Conservation (phyloP, 2,797 vertebrate species). For the Strix occidentalis region DNA sequence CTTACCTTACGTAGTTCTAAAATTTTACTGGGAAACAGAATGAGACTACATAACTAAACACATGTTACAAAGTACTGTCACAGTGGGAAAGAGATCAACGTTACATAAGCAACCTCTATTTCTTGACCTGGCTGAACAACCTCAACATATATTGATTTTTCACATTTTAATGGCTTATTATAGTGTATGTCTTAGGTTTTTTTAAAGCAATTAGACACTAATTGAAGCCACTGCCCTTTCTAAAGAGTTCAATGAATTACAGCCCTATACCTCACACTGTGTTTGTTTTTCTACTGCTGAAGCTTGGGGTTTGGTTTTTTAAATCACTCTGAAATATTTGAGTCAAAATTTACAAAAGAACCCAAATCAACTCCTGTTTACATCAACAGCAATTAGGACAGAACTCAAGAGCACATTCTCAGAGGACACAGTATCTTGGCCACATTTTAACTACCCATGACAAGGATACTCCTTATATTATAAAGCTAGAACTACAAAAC, state of each 20-base stretch:
- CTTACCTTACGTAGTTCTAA: not conserved
- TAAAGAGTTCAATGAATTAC: not conserved
- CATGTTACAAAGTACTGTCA: not conserved
- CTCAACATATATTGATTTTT: slow-evolving; percentile 50
- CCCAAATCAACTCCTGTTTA: not conserved
- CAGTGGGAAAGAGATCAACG: not conserved
- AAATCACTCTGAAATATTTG: not conserved
- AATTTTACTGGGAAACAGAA: not conserved
- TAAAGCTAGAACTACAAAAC: not conserved
- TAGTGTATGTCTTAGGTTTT: not conserved
- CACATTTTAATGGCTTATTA: slow-evolving; percentile 48
- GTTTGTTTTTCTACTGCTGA: slow-evolving; percentile 8
- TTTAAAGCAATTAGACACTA: slow-evolving; percentile 26
- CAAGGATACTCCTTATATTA: not conserved
- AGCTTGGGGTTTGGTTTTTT: not conserved
- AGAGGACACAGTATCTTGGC: not conserved
- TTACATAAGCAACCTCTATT: slow-evolving; percentile 61
- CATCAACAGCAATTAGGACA: not conserved
- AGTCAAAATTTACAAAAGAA: not conserved
- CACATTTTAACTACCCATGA: not conserved
- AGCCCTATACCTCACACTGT: not conserved
- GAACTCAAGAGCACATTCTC: not conserved
- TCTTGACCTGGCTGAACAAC: slow-evolving; percentile 56
- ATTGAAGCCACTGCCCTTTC: slow-evolving; percentile 27
- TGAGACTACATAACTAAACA: not conserved